Percentiles rank a stretch among this genome's conserved stretches.
Conservation (phyloP, 2,797 vertebrate species). For the Numenius phaeopus region DNA sequence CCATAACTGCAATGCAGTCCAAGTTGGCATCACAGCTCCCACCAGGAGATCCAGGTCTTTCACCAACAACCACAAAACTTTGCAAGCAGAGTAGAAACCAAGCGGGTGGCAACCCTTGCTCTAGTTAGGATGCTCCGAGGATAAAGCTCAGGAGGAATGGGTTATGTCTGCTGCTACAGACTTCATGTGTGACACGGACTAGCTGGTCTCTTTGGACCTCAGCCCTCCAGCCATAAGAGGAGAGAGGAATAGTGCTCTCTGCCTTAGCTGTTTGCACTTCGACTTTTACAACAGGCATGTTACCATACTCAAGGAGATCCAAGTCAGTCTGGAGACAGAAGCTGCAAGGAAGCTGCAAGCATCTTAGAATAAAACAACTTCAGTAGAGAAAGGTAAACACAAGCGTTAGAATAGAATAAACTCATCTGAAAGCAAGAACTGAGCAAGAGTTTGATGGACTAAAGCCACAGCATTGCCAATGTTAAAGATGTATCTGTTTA, state of each 20-base stretch:
- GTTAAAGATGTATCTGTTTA: background rate
- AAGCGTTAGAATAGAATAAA: background rate
- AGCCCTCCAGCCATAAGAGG: background rate
- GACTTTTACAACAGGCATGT: background rate
- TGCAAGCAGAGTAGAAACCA: background rate
- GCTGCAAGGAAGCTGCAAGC: background rate
- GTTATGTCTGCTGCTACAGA: background rate
- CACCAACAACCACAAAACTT: background rate
- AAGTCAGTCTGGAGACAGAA: background rate
- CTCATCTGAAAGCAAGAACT: background rate
- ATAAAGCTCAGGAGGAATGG: background rate
- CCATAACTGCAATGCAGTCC: rapidly evolving
- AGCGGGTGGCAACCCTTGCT: background rate
- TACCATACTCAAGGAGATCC: background rate
- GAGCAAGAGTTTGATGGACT: background rate
- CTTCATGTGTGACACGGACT: background rate
- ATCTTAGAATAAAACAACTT: background rate
- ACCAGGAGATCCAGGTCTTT: background rate
- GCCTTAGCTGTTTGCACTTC: background rate
- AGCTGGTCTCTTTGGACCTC: background rate
- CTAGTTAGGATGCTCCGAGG: background rate
- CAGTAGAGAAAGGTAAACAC: background rate
- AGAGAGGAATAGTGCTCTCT: background rate
- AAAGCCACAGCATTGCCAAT: background rate
- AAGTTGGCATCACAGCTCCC: background rate